phyloP scores from a whole-genome alignment of 2,888 invertebrate species.

The Apamea monoglypha region DNA sequence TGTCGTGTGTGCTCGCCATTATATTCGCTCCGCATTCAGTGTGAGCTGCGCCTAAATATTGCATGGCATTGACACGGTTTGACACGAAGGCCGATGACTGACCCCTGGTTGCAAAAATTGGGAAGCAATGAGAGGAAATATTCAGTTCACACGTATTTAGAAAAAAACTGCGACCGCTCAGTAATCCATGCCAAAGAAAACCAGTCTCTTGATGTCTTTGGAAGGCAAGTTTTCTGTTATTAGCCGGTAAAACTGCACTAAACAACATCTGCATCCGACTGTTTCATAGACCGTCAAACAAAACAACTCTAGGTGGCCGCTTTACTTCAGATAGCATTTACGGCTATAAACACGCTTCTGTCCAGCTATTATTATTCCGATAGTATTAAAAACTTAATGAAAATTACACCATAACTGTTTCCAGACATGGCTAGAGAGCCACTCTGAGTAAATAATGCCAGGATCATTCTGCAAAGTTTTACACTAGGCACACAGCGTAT shows the following conservation, averaged over 20 bases:
- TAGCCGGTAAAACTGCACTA: not conserved
- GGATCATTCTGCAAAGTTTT: conserved; percentile 15
- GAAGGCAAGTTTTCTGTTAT: not conserved
- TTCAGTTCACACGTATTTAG: not conserved
- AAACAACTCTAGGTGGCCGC: not conserved
- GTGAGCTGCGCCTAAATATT: conserved; percentile 67
- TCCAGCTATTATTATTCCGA: not conserved
- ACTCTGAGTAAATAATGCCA: conserved; percentile 16
- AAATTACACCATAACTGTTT: conserved; percentile 31
- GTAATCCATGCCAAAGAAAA: not conserved
- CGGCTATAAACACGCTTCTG: not conserved
- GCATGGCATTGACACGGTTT: conserved; percentile 77
- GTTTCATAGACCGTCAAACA: not conserved
- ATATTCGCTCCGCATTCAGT: conserved; percentile 73
- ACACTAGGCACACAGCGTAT: not conserved
- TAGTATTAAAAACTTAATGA: conserved; percentile 29
- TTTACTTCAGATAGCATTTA: conserved; percentile 1
- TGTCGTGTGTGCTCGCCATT: conserved; percentile 82
- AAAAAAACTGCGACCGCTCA: not conserved
- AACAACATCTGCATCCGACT: not conserved
- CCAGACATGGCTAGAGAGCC: not conserved
- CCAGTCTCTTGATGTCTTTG: not conserved
- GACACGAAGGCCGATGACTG: conserved; percentile 70
- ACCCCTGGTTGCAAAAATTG: conserved; percentile 39
- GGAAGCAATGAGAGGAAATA: not conserved